A percentile compares a stretch with the other conserved stretches of the same genome.
phyloP scores from a whole-genome alignment of 2,113 vertebrate genomes.

The Scalopus aquaticus region DNA sequence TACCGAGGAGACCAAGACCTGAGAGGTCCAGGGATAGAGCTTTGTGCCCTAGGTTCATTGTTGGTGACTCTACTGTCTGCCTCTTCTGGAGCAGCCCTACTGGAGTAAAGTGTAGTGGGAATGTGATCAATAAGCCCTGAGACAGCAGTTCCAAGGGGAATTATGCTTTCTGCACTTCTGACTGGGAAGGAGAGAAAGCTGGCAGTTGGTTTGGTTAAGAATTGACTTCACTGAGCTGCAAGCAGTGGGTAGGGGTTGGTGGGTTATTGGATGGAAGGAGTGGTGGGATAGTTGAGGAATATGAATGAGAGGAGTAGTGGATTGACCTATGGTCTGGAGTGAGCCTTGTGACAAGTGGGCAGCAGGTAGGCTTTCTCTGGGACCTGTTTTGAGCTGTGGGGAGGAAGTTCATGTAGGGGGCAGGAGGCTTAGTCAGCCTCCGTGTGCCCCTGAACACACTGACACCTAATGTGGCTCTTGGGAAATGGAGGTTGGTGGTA shows the following conservation, averaged over 20 bases:
- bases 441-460: not conserved
- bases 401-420: not conserved
- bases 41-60: not conserved
- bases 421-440: not conserved
- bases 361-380: not conserved
- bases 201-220: not conserved
- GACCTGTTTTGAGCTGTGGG: not conserved
- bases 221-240: not conserved
- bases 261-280: not conserved
- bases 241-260: not conserved
- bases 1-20: not conserved
- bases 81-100: not conserved
- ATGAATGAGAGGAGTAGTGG: not conserved
- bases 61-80: not conserved
- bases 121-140: no score
- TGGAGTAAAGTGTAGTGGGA: not conserved
- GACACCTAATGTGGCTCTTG: not conserved
- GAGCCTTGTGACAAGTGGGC: not conserved
- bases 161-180: not conserved
- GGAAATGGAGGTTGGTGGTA: not conserved
- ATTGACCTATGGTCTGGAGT: not conserved
- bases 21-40: not conserved
- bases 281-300: not conserved
- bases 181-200: not conserved
- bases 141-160: not conserved